Conservation (phyloP, 1,140 invertebrate genomes). For the Melanaphis sacchari region DNA sequence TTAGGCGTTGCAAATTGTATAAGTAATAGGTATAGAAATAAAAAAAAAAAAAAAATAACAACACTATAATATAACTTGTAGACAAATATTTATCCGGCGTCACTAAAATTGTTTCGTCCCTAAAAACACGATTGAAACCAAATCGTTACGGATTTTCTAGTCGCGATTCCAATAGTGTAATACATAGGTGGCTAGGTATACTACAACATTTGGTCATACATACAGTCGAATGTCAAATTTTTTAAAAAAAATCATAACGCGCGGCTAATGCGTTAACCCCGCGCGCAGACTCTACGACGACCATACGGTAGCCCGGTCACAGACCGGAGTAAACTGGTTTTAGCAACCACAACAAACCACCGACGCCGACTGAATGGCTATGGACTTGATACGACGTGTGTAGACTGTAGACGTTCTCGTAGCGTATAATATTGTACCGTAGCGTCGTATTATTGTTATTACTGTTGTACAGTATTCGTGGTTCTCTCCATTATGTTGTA, state of each 20-base stretch:
- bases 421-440: background rate
- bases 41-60: too few species aligned
- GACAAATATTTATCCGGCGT: too few species aligned
- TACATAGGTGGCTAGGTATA: too few species aligned
- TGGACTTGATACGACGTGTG: background rate
- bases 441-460: slow-evolving; percentile 22
- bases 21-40: background rate
- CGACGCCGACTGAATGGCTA: background rate
- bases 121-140: background rate
- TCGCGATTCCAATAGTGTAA: background rate
- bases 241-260: background rate
- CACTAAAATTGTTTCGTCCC: background rate
- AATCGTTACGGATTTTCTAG: background rate
- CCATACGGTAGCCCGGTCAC: slow-evolving; percentile 50
- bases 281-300: slow-evolving; percentile 28
- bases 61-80: too few species aligned
- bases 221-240: background rate
- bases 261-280: background rate
- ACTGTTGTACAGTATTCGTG: background rate
- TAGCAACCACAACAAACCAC: slow-evolving; percentile 30
- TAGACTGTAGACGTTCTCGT: background rate
- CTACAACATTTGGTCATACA: too few species aligned
- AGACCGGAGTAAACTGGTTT: slow-evolving; percentile 55
- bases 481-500: background rate
- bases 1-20: background rate